Base-by-base conservation (phyloP, 2,888 invertebrate genomes). In the Artemia sp. region DNA sequence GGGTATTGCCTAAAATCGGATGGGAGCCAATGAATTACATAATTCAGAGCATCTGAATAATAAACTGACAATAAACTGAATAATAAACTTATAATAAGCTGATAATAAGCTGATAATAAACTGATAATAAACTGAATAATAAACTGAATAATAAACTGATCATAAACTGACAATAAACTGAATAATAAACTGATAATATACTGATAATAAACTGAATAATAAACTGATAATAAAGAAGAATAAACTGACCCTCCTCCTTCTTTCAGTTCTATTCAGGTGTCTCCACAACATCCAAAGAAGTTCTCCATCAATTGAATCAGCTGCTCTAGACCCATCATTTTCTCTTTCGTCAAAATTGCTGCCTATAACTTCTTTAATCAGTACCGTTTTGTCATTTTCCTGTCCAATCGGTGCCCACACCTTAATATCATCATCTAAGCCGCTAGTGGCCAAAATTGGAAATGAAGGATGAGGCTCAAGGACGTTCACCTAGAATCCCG, bases 361-460 rank as follows among this genome's bases (percentile, higher is more conserved):
- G 72, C 76, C 75, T 66, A 78, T 77, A 51, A 86, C 77, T 68
- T 83, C 84, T 0, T 79, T 78, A 74, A 83, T 82, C n/a, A 79
- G 77, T 9, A 85, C 85, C 51, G 71, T 67, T 74, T 74, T 52
- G 14, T 53, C 66, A 19, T 83, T 83, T 10, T 81, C 76, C 71
- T 84, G 82, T 73, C 81, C 82, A 2, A 83, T 83, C 5, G 95
- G 93, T 69, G 88, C 83, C 94, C 94, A 95, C 70, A 96, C 86
- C 81, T 95, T 96, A 14, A 95, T 86, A 77, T 92, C 90, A 76
- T 86, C 85, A 80, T 95, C 95, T 7, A 95, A 81, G 0, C 96
- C 96, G 78, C 90, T 89, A 4, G 93, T 92, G 12, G 93, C 94
- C 74, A 96, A 79, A 72, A 91, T 84, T 0, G 95, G 94, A 75